These are phyloP conservation scores for Eupeodes luniger DNA, from an alignment of 2,888 invertebrate species.

Conservation along the genomic window DNA sequence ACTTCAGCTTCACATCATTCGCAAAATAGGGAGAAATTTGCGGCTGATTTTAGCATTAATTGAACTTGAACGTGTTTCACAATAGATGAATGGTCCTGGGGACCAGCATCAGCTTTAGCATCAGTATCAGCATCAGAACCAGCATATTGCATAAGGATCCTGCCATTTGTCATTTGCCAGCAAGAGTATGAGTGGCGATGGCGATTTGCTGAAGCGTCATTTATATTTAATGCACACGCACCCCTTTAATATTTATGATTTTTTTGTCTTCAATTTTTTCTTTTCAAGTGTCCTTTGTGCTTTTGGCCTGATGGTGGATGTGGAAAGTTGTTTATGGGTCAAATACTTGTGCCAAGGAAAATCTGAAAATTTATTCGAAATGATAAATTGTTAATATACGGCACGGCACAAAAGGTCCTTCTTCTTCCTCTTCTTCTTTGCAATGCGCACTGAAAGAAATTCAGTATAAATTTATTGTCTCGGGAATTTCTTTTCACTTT, in stretches of 20 bases:
- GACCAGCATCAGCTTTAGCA: neutral
- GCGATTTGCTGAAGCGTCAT: conserved; percentile 63
- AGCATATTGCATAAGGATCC: conserved; percentile 68
- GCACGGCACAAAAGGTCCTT: neutral
- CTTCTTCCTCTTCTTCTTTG: neutral
- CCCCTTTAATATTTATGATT: conserved; percentile 52
- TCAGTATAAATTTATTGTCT: conserved; percentile 51
- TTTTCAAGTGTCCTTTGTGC: conserved; percentile 40
- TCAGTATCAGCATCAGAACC: neutral
- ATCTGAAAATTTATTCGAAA: conserved; percentile 57
- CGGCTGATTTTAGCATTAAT: conserved; percentile 67
- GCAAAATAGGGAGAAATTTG: conserved; percentile 50
- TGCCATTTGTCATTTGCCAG: conserved; percentile 70
- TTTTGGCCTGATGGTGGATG: conserved; percentile 48
- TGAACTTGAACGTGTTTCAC: conserved; percentile 67
- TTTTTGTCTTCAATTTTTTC: neutral
- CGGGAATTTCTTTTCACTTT: conserved; percentile 25
- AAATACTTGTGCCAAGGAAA: conserved; percentile 69
- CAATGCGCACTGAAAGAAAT: conserved; percentile 47
- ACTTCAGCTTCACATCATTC: conserved; percentile 35
- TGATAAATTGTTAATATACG: conserved; percentile 57
- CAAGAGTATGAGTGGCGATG: conserved; percentile 41
- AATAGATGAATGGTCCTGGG: conserved; percentile 22
- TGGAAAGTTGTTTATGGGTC: conserved; percentile 68
- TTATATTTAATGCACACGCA: conserved; percentile 74